These are phyloP conservation scores for Philereme vetulata DNA, from an alignment of 2,888 invertebrate species.

Conservation along the genomic window DNA sequence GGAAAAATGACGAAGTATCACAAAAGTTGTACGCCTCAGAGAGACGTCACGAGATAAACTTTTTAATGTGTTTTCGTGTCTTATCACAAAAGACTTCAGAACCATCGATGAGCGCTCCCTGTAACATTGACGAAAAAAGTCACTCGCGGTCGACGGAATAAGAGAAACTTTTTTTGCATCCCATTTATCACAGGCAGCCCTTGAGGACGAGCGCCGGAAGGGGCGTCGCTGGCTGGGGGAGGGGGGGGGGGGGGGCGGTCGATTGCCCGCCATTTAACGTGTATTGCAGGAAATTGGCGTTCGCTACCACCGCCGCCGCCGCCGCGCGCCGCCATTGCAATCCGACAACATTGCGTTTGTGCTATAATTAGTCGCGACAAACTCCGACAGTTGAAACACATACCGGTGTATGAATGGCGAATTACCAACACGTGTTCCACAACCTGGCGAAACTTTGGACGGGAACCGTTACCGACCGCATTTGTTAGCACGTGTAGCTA, in stretches of 20 bases:
- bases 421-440: constrained; percentile 39
- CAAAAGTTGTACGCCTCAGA: constrained; percentile 31
- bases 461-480: constrained; percentile 27
- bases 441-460: constrained; percentile 31
- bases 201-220: constrained; percentile 41
- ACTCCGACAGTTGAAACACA: constrained; percentile 42
- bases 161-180: constrained; percentile 42
- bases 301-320: constrained; percentile 35
- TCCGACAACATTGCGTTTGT: constrained; percentile 49
- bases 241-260: constrained; percentile 39
- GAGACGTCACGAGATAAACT: constrained; percentile 39
- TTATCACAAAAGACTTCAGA: constrained; percentile 39
- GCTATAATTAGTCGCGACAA: constrained; percentile 57
- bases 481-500: constrained; percentile 36
- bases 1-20: constrained; percentile 37
- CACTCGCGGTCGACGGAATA: constrained; percentile 36
- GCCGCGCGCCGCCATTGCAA: constrained; percentile 47
- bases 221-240: constrained; percentile 35
- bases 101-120: constrained; percentile 35
- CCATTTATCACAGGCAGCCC: constrained; percentile 42
- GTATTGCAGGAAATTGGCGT: constrained; percentile 69
- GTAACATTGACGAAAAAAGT: constrained; percentile 40
- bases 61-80: constrained; percentile 44
- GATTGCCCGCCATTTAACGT: constrained; percentile 63
- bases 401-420: constrained; percentile 38